Evolutionary conservation across 2,797 vertebrate species (phyloP), one percentile per base, ranked within the genome.

Genomic region (Chromis chromis): DNA sequence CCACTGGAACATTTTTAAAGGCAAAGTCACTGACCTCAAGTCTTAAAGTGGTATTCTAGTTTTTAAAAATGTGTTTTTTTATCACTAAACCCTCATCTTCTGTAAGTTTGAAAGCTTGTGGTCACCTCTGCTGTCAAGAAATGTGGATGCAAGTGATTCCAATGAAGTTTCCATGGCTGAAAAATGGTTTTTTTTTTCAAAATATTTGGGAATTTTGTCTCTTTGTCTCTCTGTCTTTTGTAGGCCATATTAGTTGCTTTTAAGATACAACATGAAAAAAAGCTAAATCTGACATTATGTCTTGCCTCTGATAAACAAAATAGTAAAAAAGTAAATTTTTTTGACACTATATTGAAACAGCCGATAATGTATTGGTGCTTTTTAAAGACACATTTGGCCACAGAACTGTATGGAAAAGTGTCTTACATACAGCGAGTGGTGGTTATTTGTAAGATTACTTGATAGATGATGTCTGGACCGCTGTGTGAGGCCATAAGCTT

Each of bases 401-500:
- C 31, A 36, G 33, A 10, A 36, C 33, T 11, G 2, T 12, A 7
- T 10, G 33, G 10, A 36, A 36, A 36, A 36, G 7, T 31, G 8
- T 31, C 31, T 31, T 31, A 8, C 8, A 9, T 9, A 31, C 6
- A 31, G 6, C 8, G 9, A 31, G 6, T 19, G 6, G 52, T 27
- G 52, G 14, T 4, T 54, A 1, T 27, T 24, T 39, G 17, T n/a
- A 53, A 36, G 27, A 48, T 11, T 0, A 9, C 33, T 36, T 12
- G 11, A 31, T 31, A 31, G 28, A 61, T 33, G 46, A 73, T 59
- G 64, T 46, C 33, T 12, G 28, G 28, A 67, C 12, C 9, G 16
- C 44, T 2, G 28, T 68, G 25, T 76, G n/a, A 68, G 42, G 52
- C 36, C 44, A 27, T 49, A 16, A 24, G 17, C 55, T 55, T 52